Base-by-base conservation (phyloP, 2,113 vertebrate genomes). In the Salvelinus namaycush region DNA sequence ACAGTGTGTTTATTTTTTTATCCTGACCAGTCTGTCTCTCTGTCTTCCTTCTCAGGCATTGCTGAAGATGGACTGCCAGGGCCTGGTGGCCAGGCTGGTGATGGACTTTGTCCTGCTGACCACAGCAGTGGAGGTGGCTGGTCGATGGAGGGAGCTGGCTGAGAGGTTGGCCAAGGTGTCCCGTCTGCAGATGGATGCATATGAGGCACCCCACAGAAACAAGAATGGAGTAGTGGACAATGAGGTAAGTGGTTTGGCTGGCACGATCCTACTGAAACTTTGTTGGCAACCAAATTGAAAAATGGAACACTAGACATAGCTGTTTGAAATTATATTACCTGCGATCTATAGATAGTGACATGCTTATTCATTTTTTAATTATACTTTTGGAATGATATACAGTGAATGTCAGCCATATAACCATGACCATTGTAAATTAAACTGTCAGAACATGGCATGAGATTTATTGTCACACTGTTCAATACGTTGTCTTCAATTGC, bases 21-120 rank as follows among this genome's bases (percentile, higher is more conserved):
- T 6, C 39, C n/a, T 65, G n/a, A 44, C 29, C 18, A 54, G 11
- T 31, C 11, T 9, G 44, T 13, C 12, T 22, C 20, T 22, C 8
- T 13, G 0, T 0, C 0, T 39, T 48, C 68, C 44, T 2, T 20
- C 49, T 14, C 87, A 99, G 98, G 98, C 97, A 26, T 89, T 99
- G 70, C 87, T 99, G 87, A 99, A 96, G 87, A 93, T 99, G 95
- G 97, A 99, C 88, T 99, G 97, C 88, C 98, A 99, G 88, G 98
- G 98, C 13, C 92, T 99, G 7, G 98, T 99, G 2, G 96, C 96
- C 39, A 84, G 96, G 1, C 95, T 99, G 39, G 89, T 98, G 79
- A 96, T 99, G 93, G 98, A 99, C 91, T 99, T 99, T 0, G 97
- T 97, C 51, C 94, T 99, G 57, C 93, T 99, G 79, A 99, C 98